Evolutionary conservation across 2,888 invertebrate species (phyloP), one percentile per base, ranked within the genome.

Genomic region (Melipona beecheii): DNA sequence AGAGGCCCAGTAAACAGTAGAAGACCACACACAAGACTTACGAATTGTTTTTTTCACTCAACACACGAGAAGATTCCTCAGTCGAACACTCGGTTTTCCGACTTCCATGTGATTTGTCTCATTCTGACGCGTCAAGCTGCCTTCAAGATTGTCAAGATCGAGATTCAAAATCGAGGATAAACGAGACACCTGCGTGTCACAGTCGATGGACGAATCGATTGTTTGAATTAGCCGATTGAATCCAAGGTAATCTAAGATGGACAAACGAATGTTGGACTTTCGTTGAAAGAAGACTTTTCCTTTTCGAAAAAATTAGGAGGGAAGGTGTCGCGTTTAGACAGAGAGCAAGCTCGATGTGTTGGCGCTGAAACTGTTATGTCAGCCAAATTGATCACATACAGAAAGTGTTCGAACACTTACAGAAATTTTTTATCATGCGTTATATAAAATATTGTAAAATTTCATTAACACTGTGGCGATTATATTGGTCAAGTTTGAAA

Each of bases 21-120:
- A 88, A 87, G 81, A 92, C 87, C 90, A 92, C 92, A 85, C 91
- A 91, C 91, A 90, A 87, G 86, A 88, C 60, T 58, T 36, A 36
- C 64, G 13, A 56, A 58, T 64, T 60, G 11, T 27, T 65, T 27
- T 9, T 27, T 9, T 2, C 71, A 70, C 62, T 43, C 58, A 54
- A 66, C 78, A 65, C 72, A 27, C 31, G 27, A 43, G 4, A 2
- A 49, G 4, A 31, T 15, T 24, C 36, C 27, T 73, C 36, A 43
- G 66, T 50, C 58, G 43, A 64, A 43, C 77, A 69, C 43, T n/a
- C 27, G 64, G 43, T 65, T 49, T 52, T 17, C 49, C 19, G 72
- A 69, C n/a, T n/a, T 5, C 58, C 70, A 27, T 65, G 24, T 21
- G 31, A 24, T 52, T 60, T 54, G 4, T 69, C 54, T 36, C 64